Evolutionary conservation across 2,797 vertebrate genomes (phyloP).

Genomic region (Lindbergichthys nudifrons): DNA sequence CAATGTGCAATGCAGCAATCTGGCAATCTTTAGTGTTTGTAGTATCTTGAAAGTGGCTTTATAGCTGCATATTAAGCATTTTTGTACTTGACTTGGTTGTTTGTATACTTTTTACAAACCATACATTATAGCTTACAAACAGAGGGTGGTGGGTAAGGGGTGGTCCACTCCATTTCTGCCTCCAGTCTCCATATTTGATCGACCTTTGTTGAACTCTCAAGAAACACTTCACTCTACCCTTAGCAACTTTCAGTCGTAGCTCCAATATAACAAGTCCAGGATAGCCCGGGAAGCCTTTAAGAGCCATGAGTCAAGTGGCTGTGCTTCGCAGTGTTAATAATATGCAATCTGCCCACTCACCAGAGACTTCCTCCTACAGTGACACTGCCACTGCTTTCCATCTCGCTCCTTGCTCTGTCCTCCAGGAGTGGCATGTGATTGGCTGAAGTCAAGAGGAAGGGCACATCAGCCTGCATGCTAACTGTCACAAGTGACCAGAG

Average conservation of each 20-base stretch:
- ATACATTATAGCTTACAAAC: background rate
- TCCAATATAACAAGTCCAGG: conserved; percentile 24
- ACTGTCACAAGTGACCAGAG: conserved; percentile 48
- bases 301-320: conserved; percentile 56
- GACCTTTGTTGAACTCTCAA: conserved; percentile 8
- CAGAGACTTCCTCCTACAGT: conserved; percentile 30
- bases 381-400: conserved; percentile 29
- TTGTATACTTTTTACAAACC: conserved; percentile 3
- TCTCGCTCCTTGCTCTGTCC: conserved; percentile 43
- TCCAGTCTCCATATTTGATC: background rate
- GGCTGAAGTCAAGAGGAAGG: conserved; percentile 57
- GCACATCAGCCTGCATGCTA: conserved; percentile 57
- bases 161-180: background rate
- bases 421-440: conserved; percentile 60
- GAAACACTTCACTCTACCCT: conserved; percentile 32
- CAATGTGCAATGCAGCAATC: conserved; percentile 32
- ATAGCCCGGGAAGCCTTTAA: conserved; percentile 37
- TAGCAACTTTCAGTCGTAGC: conserved; percentile 31
- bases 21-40: conserved; percentile 10
- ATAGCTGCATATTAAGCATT: conserved; percentile 12
- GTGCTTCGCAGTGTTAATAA: conserved; percentile 60
- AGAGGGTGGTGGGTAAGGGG: background rate
- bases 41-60: background rate
- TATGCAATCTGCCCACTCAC: conserved; percentile 56
- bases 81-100: background rate